Conservation (phyloP, 2,888 invertebrate genomes). For the Idaea biselata region DNA sequence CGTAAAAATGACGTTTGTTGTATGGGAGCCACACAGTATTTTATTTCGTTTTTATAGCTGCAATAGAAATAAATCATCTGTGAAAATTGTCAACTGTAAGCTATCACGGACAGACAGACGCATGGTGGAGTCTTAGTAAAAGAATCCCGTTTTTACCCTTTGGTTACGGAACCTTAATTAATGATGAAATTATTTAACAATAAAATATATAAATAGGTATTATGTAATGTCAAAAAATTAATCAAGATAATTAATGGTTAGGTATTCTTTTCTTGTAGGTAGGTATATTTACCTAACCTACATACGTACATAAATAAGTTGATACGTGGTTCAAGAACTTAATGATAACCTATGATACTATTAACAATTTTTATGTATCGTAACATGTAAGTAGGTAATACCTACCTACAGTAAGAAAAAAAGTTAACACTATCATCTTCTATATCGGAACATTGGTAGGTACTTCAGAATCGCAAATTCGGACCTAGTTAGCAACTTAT, state of each 20-base stretch:
- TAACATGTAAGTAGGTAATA: neutral
- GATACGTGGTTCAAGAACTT: neutral
- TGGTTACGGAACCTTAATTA: neutral
- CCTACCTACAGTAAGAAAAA: neutral
- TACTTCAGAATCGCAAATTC: too few species aligned
- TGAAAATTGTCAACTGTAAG: too few species aligned
- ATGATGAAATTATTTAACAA: neutral
- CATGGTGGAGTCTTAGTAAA: too few species aligned
- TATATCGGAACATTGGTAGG: too few species aligned
- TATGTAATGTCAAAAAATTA: neutral
- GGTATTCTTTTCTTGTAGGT: neutral
- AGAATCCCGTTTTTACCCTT: too few species aligned
- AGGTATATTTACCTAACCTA: neutral
- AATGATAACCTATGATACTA: neutral
- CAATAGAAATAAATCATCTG: too few species aligned
- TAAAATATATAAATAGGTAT: neutral
- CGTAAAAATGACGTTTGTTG: too few species aligned
- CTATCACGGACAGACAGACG: too few species aligned
- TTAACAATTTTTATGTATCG: neutral
- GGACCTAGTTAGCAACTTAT: too few species aligned
- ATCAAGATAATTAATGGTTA: neutral
- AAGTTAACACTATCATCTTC: too few species aligned
- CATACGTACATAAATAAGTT: neutral
- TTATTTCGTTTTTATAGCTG: too few species aligned
- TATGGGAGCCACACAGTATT: too few species aligned